Evolutionary conservation across 2,888 invertebrate genomes (phyloP).

Genomic region (Ashinkailepas kermadecensis): DNA sequence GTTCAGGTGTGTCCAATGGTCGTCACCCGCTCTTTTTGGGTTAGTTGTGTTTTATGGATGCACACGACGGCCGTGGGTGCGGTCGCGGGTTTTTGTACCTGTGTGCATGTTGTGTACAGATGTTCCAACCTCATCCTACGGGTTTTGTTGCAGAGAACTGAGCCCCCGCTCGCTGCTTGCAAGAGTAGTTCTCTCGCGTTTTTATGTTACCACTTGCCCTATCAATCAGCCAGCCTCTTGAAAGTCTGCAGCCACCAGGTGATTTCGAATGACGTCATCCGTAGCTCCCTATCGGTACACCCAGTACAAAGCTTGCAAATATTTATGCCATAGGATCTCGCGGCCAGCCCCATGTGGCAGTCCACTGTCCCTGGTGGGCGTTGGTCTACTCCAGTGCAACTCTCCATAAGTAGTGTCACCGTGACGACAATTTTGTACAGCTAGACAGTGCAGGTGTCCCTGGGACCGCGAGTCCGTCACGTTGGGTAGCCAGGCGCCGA

Average conservation of each 20-base stretch:
- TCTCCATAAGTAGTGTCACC: constrained; percentile 8
- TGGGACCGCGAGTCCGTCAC: background rate
- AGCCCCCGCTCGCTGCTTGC: background rate
- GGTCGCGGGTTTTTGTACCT: constrained; percentile 19
- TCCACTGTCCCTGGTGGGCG: background rate
- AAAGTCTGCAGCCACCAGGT: background rate
- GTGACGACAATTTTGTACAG: background rate
- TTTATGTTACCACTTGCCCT: background rate
- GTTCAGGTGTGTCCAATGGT: background rate
- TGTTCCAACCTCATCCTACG: constrained; percentile 14
- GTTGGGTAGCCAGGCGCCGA: background rate
- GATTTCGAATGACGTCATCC: background rate
- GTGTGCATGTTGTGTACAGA: background rate
- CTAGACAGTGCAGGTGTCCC: background rate
- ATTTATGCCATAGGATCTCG: background rate
- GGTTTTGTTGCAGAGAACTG: constrained; percentile 7
- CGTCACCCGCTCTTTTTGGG: background rate
- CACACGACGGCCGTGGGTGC: background rate
- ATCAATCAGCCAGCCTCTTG: background rate
- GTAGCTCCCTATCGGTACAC: constrained; percentile 2
- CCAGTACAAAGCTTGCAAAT: constrained; percentile 18
- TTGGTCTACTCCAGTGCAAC: background rate
- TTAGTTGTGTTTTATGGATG: background rate
- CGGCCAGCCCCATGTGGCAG: background rate
- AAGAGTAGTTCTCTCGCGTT: background rate